A percentile compares a stretch with the other conserved stretches of the same genome.
Conservation (phyloP, 2,797 vertebrate species). For the Epinephelus coioides region DNA sequence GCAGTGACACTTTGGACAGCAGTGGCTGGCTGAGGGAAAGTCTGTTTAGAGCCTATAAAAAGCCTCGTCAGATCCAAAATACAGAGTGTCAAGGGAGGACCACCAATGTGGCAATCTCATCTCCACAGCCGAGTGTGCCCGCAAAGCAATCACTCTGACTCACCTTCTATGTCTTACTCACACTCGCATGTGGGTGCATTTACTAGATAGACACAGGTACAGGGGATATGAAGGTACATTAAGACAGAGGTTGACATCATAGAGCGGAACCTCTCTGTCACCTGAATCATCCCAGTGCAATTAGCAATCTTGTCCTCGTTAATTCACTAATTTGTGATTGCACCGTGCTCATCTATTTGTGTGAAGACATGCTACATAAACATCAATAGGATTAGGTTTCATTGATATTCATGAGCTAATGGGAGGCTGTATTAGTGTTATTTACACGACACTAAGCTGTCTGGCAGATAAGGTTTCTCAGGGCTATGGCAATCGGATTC, state of each 20-base stretch:
- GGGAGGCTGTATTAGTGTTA: slow-evolving; percentile 75
- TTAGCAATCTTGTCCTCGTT: slow-evolving; percentile 73
- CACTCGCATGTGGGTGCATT: slow-evolving; percentile 29
- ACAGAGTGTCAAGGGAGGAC: slow-evolving; percentile 66
- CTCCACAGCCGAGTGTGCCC: slow-evolving; percentile 67
- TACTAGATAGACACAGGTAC: slow-evolving; percentile 37
- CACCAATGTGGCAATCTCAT: slow-evolving; percentile 74
- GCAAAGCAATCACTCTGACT: slow-evolving; percentile 71
- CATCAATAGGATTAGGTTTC: slow-evolving; percentile 84
- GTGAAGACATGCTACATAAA: slow-evolving; percentile 80
- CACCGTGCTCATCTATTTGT: slow-evolving; percentile 72
- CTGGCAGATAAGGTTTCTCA: slow-evolving; percentile 80
- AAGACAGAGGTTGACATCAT: slow-evolving; percentile 23
- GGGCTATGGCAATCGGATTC: slow-evolving; percentile 68
- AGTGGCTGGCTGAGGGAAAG: slow-evolving; percentile 45
- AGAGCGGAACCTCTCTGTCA: slow-evolving; percentile 43
- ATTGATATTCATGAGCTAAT: slow-evolving; percentile 87
- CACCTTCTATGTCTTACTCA: slow-evolving; percentile 51
- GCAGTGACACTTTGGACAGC: slow-evolving; percentile 52
- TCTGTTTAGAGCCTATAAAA: slow-evolving; percentile 66
- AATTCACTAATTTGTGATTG: slow-evolving; percentile 80
- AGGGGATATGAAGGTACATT: slow-evolving; percentile 30
- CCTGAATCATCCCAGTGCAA: slow-evolving; percentile 66
- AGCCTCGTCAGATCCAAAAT: slow-evolving; percentile 63
- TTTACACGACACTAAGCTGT: slow-evolving; percentile 84